Evolutionary conservation across 2,888 invertebrate species (phyloP).

Genomic region (Drosophila austrosaltans): DNA sequence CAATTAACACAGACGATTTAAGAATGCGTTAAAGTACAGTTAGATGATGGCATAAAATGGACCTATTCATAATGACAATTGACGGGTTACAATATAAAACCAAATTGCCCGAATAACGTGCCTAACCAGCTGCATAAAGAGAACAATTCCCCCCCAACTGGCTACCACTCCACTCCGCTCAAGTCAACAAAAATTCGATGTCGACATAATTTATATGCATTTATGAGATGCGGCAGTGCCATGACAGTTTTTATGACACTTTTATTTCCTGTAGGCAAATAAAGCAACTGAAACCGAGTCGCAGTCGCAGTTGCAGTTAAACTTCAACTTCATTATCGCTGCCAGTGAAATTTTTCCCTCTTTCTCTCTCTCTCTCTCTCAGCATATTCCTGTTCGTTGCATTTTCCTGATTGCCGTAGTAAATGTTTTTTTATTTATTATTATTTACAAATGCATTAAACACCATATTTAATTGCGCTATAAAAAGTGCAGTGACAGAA

Average conservation of each 20-base stretch:
- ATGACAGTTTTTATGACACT: constrained; percentile 72
- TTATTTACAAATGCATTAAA: constrained; percentile 76
- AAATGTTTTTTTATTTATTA: constrained; percentile 60
- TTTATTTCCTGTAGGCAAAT: constrained; percentile 74
- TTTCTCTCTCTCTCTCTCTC: constrained; percentile 11
- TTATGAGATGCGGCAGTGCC: constrained; percentile 49
- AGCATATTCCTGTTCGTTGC: constrained; percentile 34
- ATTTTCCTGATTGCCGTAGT: constrained; percentile 53
- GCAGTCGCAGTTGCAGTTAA: constrained; percentile 48
- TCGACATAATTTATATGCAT: constrained; percentile 60
- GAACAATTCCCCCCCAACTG: constrained; percentile 2
- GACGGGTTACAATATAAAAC: constrained; percentile 56
- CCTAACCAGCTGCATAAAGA: constrained; percentile 58
- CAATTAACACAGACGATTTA: constrained; percentile 62
- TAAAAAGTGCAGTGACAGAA: constrained; percentile 49
- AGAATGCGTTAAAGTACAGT: constrained; percentile 11
- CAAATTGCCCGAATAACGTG: constrained; percentile 61
- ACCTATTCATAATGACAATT: constrained; percentile 53
- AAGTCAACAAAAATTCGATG: constrained; percentile 17
- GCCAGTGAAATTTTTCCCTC: constrained; percentile 18
- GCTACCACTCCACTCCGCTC: too few species aligned
- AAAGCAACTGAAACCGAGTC: constrained; percentile 49
- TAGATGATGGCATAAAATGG: constrained; percentile 43
- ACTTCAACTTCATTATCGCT: constrained; percentile 68
- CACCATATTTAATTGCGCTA: constrained; percentile 74